phyloP scores from a whole-genome alignment of 2,888 invertebrate genomes.

The Andrena bucephala region DNA sequence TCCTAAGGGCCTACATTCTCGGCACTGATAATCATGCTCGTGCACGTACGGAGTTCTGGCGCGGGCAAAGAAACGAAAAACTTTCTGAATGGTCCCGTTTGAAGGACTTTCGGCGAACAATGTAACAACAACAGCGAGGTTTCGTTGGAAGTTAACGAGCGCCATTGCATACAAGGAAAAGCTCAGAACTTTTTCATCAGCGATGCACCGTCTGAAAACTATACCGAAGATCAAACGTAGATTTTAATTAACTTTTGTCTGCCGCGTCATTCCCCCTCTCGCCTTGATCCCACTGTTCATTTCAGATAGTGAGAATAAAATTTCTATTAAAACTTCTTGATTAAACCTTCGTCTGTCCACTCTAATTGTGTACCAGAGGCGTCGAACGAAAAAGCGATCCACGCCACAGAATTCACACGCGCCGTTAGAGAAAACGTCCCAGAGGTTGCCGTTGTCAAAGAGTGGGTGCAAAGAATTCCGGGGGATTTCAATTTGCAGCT shows the following conservation, averaged over 20 bases:
- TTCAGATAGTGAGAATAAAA: too few species aligned
- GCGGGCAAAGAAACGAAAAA: conserved; percentile 49
- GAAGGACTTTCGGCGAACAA: conserved; percentile 8
- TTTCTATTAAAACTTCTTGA: too few species aligned
- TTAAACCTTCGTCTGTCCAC: too few species aligned
- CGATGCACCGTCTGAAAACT: not conserved
- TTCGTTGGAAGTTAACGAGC: conserved; percentile 17
- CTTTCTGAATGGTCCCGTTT: conserved; percentile 33
- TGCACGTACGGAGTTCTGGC: conserved; percentile 42
- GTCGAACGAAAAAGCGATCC: too few species aligned
- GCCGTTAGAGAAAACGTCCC: too few species aligned
- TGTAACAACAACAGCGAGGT: conserved; percentile 20
- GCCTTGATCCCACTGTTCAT: too few species aligned
- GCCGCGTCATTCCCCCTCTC: too few species aligned
- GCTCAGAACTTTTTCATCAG: not conserved
- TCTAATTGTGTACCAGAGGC: too few species aligned
- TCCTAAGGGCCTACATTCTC: conserved; percentile 48
- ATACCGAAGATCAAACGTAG: not conserved
- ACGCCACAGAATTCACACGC: too few species aligned
- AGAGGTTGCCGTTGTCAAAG: too few species aligned
- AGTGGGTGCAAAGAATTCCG: not conserved
- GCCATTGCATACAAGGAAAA: not conserved
- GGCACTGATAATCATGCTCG: conserved; percentile 52
- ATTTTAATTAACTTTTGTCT: too few species aligned
- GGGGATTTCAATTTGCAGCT: not conserved